phyloP scores from a whole-genome alignment of 1,140 invertebrate genomes.

The Heliconius himera region DNA sequence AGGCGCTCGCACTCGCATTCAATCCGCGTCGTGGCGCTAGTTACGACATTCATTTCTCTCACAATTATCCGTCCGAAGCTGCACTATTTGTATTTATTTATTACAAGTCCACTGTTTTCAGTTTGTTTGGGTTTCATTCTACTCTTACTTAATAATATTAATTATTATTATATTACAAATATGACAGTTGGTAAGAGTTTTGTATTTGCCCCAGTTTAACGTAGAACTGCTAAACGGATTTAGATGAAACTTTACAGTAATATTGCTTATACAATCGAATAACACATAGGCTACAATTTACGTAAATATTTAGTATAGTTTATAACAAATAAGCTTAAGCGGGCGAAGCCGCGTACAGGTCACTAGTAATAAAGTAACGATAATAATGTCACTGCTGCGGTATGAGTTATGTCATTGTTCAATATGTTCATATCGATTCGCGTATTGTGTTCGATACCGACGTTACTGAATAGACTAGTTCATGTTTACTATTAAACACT shows the following conservation, averaged over 20 bases:
- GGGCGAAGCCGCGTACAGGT: no score
- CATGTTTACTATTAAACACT: not conserved
- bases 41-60: conserved; percentile 31
- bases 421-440: not conserved
- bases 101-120: conserved; percentile 15
- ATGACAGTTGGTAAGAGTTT: no score
- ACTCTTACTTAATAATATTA: no score
- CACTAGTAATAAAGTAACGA: not conserved
- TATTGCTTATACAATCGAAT: no score
- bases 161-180: no score
- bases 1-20: conserved; percentile 3
- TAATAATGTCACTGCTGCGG: not conserved
- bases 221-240: no score
- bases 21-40: conserved; percentile 27
- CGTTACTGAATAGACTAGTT: not conserved
- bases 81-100: conserved; percentile 24
- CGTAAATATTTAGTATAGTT: no score
- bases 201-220: no score
- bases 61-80: conserved; percentile 25
- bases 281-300: no score
- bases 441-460: not conserved
- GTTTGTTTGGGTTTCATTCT: not conserved
- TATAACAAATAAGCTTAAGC: no score
- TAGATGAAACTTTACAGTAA: no score
- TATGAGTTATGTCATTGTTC: conserved; percentile 4